Evolutionary conservation across 1,140 invertebrate species (phyloP).

Genomic region (Phthorimaea operculella): DNA sequence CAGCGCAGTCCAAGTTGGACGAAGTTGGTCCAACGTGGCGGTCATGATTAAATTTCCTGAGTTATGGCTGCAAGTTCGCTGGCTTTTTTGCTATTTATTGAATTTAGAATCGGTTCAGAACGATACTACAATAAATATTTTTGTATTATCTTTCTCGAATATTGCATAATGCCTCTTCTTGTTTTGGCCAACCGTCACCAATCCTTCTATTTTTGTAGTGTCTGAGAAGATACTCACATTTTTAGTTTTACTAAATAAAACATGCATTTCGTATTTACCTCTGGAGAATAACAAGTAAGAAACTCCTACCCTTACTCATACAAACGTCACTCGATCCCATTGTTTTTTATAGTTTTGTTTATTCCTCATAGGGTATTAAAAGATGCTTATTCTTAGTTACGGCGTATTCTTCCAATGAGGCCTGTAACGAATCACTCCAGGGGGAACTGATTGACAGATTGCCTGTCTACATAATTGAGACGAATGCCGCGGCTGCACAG

Average conservation of each 20-base stretch:
- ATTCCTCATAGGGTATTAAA: too few species aligned
- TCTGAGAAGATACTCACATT: too few species aligned
- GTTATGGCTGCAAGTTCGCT: conserved; percentile 40
- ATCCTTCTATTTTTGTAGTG: too few species aligned
- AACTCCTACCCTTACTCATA: too few species aligned
- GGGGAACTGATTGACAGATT: conserved; percentile 59
- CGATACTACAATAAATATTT: neutral
- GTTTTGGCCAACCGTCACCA: too few species aligned
- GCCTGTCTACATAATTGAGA: conserved; percentile 60
- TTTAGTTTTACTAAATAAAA: too few species aligned
- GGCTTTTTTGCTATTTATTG: conserved; percentile 14
- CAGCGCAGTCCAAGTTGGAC: conserved; percentile 20
- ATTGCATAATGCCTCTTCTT: too few species aligned
- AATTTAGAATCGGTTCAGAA: neutral
- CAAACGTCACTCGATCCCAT: too few species aligned
- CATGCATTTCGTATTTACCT: neutral
- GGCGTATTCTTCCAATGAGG: conserved; percentile 28
- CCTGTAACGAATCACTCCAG: conserved; percentile 49
- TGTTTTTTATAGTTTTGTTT: too few species aligned
- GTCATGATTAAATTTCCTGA: conserved; percentile 50
- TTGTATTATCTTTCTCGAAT: neutral
- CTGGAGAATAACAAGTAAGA: neutral
- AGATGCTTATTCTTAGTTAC: too few species aligned
- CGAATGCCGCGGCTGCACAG: conserved; percentile 44
- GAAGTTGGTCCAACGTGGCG: conserved; percentile 23